Base-by-base conservation (phyloP, 2,797 vertebrate species). In the Oreochromis mossambicus region DNA sequence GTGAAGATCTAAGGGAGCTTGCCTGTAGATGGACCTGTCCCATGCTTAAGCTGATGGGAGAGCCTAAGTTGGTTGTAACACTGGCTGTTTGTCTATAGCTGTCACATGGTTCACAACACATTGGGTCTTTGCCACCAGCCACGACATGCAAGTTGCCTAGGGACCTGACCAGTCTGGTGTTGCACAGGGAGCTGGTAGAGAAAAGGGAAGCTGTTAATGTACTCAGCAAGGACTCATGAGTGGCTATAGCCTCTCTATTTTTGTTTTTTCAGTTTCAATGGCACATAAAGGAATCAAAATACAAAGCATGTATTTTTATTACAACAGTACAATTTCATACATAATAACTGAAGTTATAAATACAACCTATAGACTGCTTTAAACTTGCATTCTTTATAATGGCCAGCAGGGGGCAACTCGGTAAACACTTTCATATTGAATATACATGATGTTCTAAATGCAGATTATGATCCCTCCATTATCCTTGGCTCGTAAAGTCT, bases 71-170 rank as follows among this genome's bases (percentile, higher is more conserved):
- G 94, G 90, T 87, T 87, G 92, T 80, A 80, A 90, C 80, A 92
- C 84, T 92, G 91, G 78, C 81, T 78, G 91, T 78, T 83, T 94
- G 94, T 93, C 92, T 94, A 87, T 83, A 92, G 94, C 90, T 92
- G 91, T 89, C 90, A 81, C 92, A 93, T 73, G 95, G 92, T 89
- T 95, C 96, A 94, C 89, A 94, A 89, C 92, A 92, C 91, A 92
- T 89, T 51, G 83, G 83, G 51, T 95, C 95, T 86, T 93, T 93
- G 91, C 95, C 94, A 88, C 89, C 94, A 92, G 94, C 90, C 93
- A 94, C 85, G 93, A 97, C 95, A 95, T 96, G 90, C 94, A 96
- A 95, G 95, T 94, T 96, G 85, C 95, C 95, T 93, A 97, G 95
- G 79, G 96, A 96, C 83, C 93, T 94, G 91, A 95, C 96, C 92